Evolutionary conservation across 2,797 vertebrate genomes (phyloP), one percentile per base, ranked within the genome.

Genomic region (Manis pentadactyla): DNA sequence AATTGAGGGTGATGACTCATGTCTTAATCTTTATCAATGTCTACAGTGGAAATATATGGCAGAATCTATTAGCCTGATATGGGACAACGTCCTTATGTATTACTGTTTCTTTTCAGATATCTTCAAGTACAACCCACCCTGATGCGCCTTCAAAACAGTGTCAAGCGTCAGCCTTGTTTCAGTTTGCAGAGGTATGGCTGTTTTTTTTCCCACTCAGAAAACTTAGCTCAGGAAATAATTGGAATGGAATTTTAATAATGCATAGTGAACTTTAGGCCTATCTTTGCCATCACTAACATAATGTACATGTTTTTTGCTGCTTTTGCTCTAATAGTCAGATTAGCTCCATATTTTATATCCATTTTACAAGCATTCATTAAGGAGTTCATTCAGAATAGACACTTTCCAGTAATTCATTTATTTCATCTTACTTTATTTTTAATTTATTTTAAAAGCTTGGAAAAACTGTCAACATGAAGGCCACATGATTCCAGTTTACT

Each of bases 101-200:
- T 53, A 96, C 96, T 97, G 96, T 98, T 97, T 93, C 66, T 59
- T 97, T 96, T 93, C 97, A 99, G 99, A 98, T 99, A 98, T 98
- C 98, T 97, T 99, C 99, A 93, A 98, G 96, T 97, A 97, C 99
- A 11, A 98, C 98, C 27, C 98, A 98, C 57, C 97, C 98, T 57
- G 98, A 98, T 93, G 94, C 96, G 82, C 83, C 98, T 97, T 96
- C 98, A 93, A 99, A 99, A 96, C 98, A 98, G 96, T 98, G 98
- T 1, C 98, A 99, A 83, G 97, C 98, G n/a, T 99, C 99, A 23
- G 97, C 99, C n/a, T 97, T 99, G 94, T 99, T 99, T 98, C 98
- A 99, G 97, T 99, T 99, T 97, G 98, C 99, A 97, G 99, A 99
- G 99, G 99, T 99, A 99, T 61, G 34, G 11, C 14, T 25, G 7